Conservation (phyloP, 2,888 invertebrate species). For the Camptogramma bilineatum region DNA sequence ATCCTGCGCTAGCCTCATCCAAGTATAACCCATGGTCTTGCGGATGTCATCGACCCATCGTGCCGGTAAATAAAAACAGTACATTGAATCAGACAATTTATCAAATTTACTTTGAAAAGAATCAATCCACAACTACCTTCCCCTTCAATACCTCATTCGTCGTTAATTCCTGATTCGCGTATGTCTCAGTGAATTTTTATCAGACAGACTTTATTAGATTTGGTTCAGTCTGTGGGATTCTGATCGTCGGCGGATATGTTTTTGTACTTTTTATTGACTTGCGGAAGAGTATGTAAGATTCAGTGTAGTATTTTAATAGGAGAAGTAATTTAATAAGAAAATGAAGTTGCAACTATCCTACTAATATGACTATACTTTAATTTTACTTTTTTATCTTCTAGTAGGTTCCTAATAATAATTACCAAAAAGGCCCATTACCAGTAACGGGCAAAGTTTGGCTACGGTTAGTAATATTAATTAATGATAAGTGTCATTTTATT, state of each 20-base stretch:
- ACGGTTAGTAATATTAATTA: too few species aligned
- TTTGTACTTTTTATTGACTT: not conserved
- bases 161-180: slow-evolving; percentile 67
- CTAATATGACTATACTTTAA: too few species aligned
- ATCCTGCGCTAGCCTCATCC: too few species aligned
- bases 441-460: too few species aligned
- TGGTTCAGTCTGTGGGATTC: slow-evolving; percentile 66
- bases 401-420: too few species aligned
- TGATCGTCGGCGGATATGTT: slow-evolving; percentile 28
- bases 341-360: too few species aligned
- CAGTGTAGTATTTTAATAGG: not conserved
- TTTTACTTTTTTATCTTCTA: too few species aligned
- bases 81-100: not conserved
- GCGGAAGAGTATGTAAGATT: not conserved
- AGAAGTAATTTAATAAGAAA: too few species aligned
- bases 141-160: slow-evolving; percentile 64
- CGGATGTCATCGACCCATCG: too few species aligned
- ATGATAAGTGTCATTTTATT: too few species aligned
- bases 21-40: too few species aligned
- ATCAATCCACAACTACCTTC: slow-evolving; percentile 21
- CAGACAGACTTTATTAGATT: slow-evolving; percentile 73
- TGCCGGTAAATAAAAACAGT: not conserved
- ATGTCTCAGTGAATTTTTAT: slow-evolving; percentile 73
- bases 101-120: slow-evolving; percentile 16
- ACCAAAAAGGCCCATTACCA: too few species aligned